Evolutionary conservation across 2,888 invertebrate genomes (phyloP).

Genomic region (Mesoligia furuncula): DNA sequence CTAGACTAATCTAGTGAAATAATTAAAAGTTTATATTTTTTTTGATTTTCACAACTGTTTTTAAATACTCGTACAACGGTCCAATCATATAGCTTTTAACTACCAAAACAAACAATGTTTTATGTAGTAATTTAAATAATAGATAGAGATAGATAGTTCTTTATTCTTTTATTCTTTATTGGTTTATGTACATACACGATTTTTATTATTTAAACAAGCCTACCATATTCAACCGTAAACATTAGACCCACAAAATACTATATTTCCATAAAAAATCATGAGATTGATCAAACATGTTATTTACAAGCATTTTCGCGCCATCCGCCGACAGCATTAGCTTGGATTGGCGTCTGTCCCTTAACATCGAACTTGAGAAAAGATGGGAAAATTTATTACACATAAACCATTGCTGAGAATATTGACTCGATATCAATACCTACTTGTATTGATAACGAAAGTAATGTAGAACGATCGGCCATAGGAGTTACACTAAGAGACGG

Average conservation of each 20-base stretch:
- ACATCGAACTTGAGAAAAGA: slow-evolving; percentile 13
- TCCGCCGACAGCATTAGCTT: slow-evolving; percentile 41
- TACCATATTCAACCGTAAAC: slow-evolving; percentile 1
- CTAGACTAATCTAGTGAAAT: neutral
- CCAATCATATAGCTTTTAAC: too few species aligned
- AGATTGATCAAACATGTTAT: slow-evolving; percentile 50
- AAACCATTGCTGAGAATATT: slow-evolving; percentile 44
- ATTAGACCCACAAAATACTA: slow-evolving; percentile 11
- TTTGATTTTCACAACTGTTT: neutral
- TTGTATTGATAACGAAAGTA: slow-evolving; percentile 48
- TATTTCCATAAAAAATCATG: slow-evolving; percentile 61
- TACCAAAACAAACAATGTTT: too few species aligned
- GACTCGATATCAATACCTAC: slow-evolving; percentile 7
- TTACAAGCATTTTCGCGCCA: slow-evolving; percentile 38
- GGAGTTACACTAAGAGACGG: slow-evolving; percentile 57
- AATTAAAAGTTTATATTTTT: neutral
- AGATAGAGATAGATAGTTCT: neutral
- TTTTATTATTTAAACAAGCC: slow-evolving; percentile 1
- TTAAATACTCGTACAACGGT: neutral
- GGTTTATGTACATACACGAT: neutral
- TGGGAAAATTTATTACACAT: slow-evolving; percentile 7
- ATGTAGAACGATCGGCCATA: slow-evolving; percentile 58
- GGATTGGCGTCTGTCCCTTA: slow-evolving; percentile 32
- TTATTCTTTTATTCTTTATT: too few species aligned
- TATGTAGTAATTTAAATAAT: neutral